These are phyloP conservation scores for Mesochorus sp. DNA, from an alignment of 2,888 invertebrate genomes.

Conservation along the genomic window DNA sequence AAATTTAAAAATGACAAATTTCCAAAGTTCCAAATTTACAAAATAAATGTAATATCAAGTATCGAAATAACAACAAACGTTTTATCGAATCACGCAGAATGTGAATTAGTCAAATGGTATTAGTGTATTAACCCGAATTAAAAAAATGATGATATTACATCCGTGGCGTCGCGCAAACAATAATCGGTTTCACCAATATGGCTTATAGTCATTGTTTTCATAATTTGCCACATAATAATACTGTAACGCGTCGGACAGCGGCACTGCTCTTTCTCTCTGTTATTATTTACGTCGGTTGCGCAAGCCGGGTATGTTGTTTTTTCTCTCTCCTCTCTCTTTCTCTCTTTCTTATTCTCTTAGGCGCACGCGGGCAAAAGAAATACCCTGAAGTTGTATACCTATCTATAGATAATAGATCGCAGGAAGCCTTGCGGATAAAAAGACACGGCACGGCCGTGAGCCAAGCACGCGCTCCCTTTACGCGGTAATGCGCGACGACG, in stretches of 20 bases:
- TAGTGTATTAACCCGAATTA: no score
- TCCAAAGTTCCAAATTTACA: neutral
- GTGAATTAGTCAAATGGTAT: no score
- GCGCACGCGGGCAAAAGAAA: no score
- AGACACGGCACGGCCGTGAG: conserved; percentile 34
- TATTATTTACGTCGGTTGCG: conserved; percentile 45
- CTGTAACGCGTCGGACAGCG: conserved; percentile 24
- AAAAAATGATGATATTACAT: no score
- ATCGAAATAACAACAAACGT: no score
- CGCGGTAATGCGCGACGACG: conserved; percentile 73
- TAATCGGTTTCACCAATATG: neutral
- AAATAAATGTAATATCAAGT: no score
- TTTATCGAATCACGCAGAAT: no score
- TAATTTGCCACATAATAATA: neutral
- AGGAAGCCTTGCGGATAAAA: conserved; percentile 55
- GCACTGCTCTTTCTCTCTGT: conserved; percentile 6
- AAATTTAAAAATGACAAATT: no score
- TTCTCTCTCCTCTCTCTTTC: neutral
- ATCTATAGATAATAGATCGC: conserved; percentile 9
- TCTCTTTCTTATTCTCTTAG: no score
- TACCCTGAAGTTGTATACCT: neutral
- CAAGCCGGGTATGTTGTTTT: conserved; percentile 19
- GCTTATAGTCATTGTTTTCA: neutral
- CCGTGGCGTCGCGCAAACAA: no score
- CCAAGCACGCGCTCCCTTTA: conserved; percentile 69